These are phyloP conservation scores for Rhyzopertha dominica DNA, from an alignment of 1,140 invertebrate species.

Conservation along the genomic window DNA sequence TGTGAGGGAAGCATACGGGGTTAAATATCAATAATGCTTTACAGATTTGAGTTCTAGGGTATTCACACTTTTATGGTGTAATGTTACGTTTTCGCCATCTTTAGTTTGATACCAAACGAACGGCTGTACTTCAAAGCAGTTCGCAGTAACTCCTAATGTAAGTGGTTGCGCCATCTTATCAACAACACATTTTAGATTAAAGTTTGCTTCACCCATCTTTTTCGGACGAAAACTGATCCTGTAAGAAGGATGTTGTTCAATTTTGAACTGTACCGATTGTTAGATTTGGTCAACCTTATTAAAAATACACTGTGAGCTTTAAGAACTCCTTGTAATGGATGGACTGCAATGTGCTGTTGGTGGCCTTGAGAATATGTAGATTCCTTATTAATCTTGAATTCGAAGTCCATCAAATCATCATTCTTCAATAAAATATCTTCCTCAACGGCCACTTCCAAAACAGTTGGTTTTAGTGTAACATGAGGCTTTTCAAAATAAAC, in stretches of 20 bases:
- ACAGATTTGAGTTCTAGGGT: slow-evolving; percentile 45
- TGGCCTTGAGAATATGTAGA: slow-evolving; percentile 41
- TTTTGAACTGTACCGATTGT: too few relatives aligned
- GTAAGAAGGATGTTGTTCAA: too few relatives aligned
- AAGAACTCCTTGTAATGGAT: slow-evolving; percentile 42
- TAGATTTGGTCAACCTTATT: slow-evolving; percentile 30
- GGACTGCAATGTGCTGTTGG: slow-evolving; percentile 36
- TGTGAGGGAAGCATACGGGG: background rate
- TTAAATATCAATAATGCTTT: too few relatives aligned
- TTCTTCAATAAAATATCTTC: slow-evolving; percentile 38
- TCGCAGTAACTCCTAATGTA: slow-evolving; percentile 33
- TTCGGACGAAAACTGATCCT: slow-evolving; percentile 42
- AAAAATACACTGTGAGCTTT: slow-evolving; percentile 28
- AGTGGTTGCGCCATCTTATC: slow-evolving; percentile 44
- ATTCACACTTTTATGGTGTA: slow-evolving; percentile 38
- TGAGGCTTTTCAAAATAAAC: slow-evolving; percentile 36
- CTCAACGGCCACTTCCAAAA: slow-evolving; percentile 31
- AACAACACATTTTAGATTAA: slow-evolving; percentile 42
- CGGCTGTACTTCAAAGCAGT: slow-evolving; percentile 37
- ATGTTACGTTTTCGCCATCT: slow-evolving; percentile 18
- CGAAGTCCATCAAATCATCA: slow-evolving; percentile 40
- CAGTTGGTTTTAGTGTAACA: slow-evolving; percentile 40
- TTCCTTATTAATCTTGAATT: slow-evolving; percentile 37
- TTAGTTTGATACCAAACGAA: slow-evolving; percentile 17
- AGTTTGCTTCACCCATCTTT: slow-evolving; percentile 38